A percentile compares a stretch with the other conserved stretches of the same genome.
Conservation (phyloP, 2,888 invertebrate genomes). For the Atrina japonica region DNA sequence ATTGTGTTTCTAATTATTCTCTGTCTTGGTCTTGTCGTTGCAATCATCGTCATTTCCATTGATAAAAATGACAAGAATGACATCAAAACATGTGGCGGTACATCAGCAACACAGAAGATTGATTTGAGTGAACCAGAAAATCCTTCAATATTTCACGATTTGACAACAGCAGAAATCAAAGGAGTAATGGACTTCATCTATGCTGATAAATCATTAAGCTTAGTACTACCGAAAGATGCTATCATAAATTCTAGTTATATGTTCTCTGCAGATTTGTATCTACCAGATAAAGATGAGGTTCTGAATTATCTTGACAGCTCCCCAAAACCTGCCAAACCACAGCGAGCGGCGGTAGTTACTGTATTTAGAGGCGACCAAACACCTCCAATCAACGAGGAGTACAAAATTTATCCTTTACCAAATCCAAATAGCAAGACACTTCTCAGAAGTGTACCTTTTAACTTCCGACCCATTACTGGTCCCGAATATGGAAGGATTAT, state of each 20-base stretch:
- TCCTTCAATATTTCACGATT: constrained; percentile 39
- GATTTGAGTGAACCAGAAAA: constrained; percentile 31
- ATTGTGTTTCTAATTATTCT: background rate
- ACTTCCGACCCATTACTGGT: constrained; percentile 52
- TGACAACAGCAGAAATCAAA: constrained; percentile 36
- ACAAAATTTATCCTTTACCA: constrained; percentile 61
- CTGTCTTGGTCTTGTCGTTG: background rate
- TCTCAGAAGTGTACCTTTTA: constrained; percentile 49
- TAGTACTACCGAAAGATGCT: constrained; percentile 37
- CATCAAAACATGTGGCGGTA: background rate
- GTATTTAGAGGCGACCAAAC: constrained; percentile 62
- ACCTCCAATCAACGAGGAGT: constrained; percentile 62
- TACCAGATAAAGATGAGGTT: constrained; percentile 56
- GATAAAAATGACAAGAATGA: too few relatives aligned
- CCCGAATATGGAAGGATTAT: constrained; percentile 47
- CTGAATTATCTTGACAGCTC: constrained; percentile 19
- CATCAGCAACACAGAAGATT: background rate
- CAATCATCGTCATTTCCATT: background rate
- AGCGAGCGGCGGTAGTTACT: constrained; percentile 60
- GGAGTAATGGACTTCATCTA: constrained; percentile 45
- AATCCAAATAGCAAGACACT: constrained; percentile 48
- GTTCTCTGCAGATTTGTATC: constrained; percentile 55
- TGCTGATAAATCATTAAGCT: constrained; percentile 26
- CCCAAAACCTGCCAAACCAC: constrained; percentile 42
- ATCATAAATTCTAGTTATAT: constrained; percentile 46